Percentiles rank a stretch among this genome's conserved stretches.
phyloP scores from a whole-genome alignment of 2,888 invertebrate species.

The Molanna angustata region DNA sequence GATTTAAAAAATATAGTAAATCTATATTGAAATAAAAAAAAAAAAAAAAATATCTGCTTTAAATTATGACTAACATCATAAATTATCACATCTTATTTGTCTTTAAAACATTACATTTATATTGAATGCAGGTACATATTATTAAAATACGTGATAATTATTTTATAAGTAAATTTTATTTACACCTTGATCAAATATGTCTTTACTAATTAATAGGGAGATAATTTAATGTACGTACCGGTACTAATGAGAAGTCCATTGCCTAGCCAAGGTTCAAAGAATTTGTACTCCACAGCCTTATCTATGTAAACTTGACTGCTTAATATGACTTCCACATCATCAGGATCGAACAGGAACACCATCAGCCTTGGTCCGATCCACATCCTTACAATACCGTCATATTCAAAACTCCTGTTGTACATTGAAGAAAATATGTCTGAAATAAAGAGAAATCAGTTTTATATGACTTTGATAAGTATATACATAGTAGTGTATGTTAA shows the following conservation, averaged over 20 bases:
- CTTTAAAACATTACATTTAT: too few species aligned
- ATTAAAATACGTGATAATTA: too few species aligned
- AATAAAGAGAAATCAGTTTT: constrained; percentile 31
- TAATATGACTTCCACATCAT: constrained; percentile 74
- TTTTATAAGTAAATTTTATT: too few species aligned
- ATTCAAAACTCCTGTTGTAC: constrained; percentile 54
- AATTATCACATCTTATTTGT: too few species aligned
- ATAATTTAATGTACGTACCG: constrained; percentile 51
- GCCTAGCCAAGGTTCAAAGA: constrained; percentile 83
- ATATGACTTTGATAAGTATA: neutral
- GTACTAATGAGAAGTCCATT: constrained; percentile 78
- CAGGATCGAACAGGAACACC: constrained; percentile 72
- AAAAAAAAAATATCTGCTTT: too few species aligned
- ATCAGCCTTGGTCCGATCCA: constrained; percentile 77
- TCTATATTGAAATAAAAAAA: too few species aligned
- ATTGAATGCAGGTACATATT: too few species aligned
- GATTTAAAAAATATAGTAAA: too few species aligned
- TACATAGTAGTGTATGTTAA: too few species aligned
- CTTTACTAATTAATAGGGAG: too few species aligned
- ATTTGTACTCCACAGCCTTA: constrained; percentile 74
- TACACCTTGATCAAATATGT: too few species aligned
- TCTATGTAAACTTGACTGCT: constrained; percentile 79
- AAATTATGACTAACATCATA: too few species aligned
- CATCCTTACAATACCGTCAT: constrained; percentile 59
- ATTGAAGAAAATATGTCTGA: constrained; percentile 69